These are phyloP conservation scores for Agapostemon virescens DNA, from an alignment of 2,888 invertebrate genomes.

Conservation along the genomic window DNA sequence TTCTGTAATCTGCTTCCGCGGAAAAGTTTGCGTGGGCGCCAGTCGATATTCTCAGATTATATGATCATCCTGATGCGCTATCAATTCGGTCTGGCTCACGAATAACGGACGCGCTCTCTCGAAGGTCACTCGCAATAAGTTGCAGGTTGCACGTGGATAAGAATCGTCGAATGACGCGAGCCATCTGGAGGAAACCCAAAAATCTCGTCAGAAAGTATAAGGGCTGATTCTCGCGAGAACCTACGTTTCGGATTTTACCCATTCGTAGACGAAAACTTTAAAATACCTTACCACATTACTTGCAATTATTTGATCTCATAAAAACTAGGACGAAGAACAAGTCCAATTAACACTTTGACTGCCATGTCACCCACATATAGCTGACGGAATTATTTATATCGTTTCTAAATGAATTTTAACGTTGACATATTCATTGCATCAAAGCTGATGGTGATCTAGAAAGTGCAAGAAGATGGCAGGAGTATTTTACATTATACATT, in stretches of 20 bases:
- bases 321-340: too few relatives aligned
- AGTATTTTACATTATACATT: too few relatives aligned
- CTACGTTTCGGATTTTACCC: not conserved
- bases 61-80: conserved; percentile 26
- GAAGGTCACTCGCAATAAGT: conserved; percentile 18
- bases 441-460: too few relatives aligned
- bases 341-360: too few relatives aligned
- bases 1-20: conserved; percentile 51
- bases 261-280: not conserved
- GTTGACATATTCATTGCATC: too few relatives aligned
- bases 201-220: not conserved
- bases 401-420: too few relatives aligned
- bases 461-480: too few relatives aligned
- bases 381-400: too few relatives aligned
- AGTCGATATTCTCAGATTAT: conserved; percentile 44
- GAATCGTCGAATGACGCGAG: not conserved
- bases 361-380: too few relatives aligned
- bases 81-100: conserved; percentile 24
- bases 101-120: conserved; percentile 28
- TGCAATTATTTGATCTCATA: too few relatives aligned
- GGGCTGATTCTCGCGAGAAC: not conserved
- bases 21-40: conserved; percentile 59
- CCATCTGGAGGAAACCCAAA: not conserved
- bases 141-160: not conserved
- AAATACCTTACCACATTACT: too few relatives aligned